These are phyloP conservation scores for Orius insidiosus DNA, from an alignment of 1,140 invertebrate species.

Conservation along the genomic window DNA sequence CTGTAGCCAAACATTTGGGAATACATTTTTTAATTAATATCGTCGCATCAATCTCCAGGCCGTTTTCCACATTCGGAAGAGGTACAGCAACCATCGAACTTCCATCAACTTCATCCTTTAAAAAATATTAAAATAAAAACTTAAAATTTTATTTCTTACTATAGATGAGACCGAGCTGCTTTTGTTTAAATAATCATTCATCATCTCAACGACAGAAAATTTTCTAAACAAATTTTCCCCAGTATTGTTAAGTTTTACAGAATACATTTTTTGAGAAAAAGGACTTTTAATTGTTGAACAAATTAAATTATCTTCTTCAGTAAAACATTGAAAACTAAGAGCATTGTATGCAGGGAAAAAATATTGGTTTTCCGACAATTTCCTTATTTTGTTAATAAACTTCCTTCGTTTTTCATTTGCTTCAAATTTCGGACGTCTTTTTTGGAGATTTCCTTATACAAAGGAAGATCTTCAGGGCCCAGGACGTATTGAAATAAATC, in stretches of 20 bases:
- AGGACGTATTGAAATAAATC: slow-evolving; percentile 27
- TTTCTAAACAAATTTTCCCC: no score
- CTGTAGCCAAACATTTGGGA: slow-evolving; percentile 35
- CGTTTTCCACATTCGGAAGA: slow-evolving; percentile 22
- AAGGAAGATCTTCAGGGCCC: slow-evolving; percentile 21
- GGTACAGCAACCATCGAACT: slow-evolving; percentile 21
- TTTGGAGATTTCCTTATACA: slow-evolving; percentile 17
- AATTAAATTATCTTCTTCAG: no score
- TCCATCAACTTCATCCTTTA: slow-evolving; percentile 21
- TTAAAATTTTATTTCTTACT: no score
- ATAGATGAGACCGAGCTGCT: no score
- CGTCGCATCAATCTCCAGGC: slow-evolving; percentile 19
- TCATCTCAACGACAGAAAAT: no score
- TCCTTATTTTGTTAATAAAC: slow-evolving; percentile 35
- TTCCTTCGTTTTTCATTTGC: not conserved
- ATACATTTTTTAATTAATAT: slow-evolving; percentile 24
- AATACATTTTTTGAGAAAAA: no score
- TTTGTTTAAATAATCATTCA: no score
- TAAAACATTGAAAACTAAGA: no score
- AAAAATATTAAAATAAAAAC: not conserved
- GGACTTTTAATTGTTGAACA: no score
- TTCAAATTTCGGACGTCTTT: slow-evolving; percentile 6
- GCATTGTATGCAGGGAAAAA: slow-evolving; percentile 36
- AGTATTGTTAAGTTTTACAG: no score
- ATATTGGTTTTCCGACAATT: slow-evolving; percentile 31